Percentiles rank a stretch among this genome's conserved stretches.
Evolutionary conservation across 1,140 invertebrate species (phyloP).

Genomic region (Phocides pigmalion): DNA sequence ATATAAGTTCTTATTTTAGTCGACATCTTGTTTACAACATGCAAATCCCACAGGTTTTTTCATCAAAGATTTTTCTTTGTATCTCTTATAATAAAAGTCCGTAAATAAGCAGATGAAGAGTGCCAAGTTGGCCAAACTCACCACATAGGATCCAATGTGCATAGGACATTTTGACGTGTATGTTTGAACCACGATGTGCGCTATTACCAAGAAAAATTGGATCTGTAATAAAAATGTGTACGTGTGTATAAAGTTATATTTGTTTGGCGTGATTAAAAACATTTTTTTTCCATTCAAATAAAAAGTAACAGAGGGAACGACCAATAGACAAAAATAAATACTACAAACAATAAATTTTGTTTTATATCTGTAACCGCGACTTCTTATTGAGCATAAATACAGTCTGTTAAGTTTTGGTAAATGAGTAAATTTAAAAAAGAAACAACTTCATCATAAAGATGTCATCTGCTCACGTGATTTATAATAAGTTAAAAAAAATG

Average conservation of each 20-base stretch:
- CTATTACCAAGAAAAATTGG: slow-evolving; percentile 91
- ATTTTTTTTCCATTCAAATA: too few species aligned
- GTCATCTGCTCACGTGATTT: too few species aligned
- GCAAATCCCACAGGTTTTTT: neutral
- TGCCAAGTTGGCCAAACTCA: slow-evolving; percentile 42
- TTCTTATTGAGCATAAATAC: too few species aligned
- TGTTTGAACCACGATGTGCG: slow-evolving; percentile 85
- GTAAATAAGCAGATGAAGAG: slow-evolving; percentile 49
- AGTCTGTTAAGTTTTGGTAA: too few species aligned
- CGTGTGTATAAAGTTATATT: neutral
- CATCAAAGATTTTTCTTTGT: slow-evolving; percentile 13
- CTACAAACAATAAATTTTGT: too few species aligned
- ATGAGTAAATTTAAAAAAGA: too few species aligned
- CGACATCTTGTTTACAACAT: slow-evolving; percentile 14
- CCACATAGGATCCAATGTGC: slow-evolving; percentile 41
- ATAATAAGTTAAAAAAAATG: too few species aligned
- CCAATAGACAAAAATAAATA: too few species aligned
- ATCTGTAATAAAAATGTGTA: slow-evolving; percentile 79
- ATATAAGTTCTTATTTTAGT: slow-evolving; percentile 1
- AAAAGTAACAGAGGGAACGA: too few species aligned
- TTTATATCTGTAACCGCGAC: too few species aligned
- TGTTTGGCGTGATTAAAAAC: too few species aligned
- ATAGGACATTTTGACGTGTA: slow-evolving; percentile 46
- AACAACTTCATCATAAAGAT: too few species aligned
- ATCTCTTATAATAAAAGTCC: slow-evolving; percentile 47